phyloP scores from a whole-genome alignment of 2,113 vertebrate genomes.

The Sceloporus tristichus region DNA sequence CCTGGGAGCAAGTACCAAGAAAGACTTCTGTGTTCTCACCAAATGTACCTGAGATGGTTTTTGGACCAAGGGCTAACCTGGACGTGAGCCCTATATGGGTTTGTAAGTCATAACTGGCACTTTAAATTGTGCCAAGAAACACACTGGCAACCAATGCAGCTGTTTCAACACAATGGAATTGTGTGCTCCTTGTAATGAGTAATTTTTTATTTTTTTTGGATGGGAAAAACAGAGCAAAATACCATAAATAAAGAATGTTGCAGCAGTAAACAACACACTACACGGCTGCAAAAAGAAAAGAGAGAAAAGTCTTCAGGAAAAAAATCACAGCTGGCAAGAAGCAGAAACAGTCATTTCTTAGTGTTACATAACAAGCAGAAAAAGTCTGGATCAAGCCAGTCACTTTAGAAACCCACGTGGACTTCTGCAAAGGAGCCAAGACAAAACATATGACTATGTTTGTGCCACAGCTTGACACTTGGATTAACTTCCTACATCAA shows the following conservation, averaged over 20 bases:
- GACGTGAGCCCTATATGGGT: too few species aligned
- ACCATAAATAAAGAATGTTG: slow-evolving; percentile 37
- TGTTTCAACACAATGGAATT: too few species aligned
- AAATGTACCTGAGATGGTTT: too few species aligned
- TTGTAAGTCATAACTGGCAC: too few species aligned
- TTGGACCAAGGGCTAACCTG: too few species aligned
- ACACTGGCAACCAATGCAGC: too few species aligned
- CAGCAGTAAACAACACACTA: slow-evolving; percentile 37
- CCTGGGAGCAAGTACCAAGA: too few species aligned
- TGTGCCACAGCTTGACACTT: neutral
- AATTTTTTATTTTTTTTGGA: neutral
- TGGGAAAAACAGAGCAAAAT: slow-evolving; percentile 31
- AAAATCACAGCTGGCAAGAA: neutral
- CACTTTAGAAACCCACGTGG: neutral
- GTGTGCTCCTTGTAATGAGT: too few species aligned
- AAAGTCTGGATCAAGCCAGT: neutral
- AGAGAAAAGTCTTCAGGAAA: neutral
- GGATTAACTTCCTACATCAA: neutral
- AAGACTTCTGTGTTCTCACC: too few species aligned
- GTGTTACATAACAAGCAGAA: neutral
- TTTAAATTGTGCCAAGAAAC: too few species aligned
- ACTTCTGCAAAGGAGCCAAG: neutral
- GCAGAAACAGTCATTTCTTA: neutral
- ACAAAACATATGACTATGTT: neutral
- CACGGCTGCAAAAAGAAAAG: slow-evolving; percentile 47